Conservation (phyloP, 2,113 vertebrate species). For the Drymodes brunneopygia region DNA sequence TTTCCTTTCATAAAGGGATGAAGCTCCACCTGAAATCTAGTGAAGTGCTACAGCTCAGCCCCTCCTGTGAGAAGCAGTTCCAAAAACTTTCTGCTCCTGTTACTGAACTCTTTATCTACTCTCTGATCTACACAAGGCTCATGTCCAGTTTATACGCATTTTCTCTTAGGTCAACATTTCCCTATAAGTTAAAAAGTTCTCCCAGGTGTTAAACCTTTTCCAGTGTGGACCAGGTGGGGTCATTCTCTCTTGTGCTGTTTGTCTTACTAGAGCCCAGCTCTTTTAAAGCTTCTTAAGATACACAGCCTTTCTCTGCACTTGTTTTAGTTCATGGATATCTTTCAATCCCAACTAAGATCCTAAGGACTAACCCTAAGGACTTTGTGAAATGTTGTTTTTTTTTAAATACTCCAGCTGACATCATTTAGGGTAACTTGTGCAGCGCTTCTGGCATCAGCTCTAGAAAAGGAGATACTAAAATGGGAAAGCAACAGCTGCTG, state of each 20-base stretch:
- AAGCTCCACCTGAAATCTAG: background rate
- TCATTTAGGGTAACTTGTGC: background rate
- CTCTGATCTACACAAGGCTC: background rate
- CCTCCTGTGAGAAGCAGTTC: background rate
- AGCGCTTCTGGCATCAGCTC: background rate
- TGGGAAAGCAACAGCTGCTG: background rate
- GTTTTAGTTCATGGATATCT: background rate
- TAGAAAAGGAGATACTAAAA: background rate
- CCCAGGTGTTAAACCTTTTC: background rate
- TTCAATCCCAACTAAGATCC: background rate
- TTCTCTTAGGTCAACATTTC: background rate
- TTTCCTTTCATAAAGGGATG: background rate
- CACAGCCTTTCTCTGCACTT: background rate
- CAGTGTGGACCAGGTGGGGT: background rate
- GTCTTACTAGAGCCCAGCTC: background rate
- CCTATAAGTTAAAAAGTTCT: background rate
- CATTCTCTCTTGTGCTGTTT: background rate
- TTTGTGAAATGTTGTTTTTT: background rate
- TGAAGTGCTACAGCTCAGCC: background rate
- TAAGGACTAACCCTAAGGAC: background rate
- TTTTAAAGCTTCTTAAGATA: background rate
- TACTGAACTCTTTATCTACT: background rate
- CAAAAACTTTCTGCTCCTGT: background rate
- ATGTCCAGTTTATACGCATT: background rate
- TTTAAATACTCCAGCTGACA: background rate